Evolutionary conservation across 1,140 invertebrate species (phyloP), one percentile per base, ranked within the genome.

Genomic region (Macrostomum lignano): DNA sequence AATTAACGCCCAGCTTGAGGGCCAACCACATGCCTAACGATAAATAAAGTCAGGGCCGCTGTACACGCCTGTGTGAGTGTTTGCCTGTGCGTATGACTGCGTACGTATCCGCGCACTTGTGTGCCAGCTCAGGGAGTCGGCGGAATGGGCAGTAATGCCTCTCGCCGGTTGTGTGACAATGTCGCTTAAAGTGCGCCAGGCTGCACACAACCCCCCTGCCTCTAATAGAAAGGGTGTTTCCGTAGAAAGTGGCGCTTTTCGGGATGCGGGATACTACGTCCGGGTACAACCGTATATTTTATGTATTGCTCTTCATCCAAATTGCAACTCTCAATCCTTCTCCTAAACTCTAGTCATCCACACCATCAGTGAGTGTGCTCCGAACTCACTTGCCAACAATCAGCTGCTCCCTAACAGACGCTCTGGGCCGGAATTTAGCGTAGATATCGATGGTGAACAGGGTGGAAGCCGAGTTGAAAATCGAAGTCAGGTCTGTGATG

Each of bases 371-470:
- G 19, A 29, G 6, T 29, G n/a, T 9, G 5, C 6, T n/a, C 14
- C 13, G 6, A 29, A n/a, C 5, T 38, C 44, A 62, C 61, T 58
- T 51, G 13, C 63, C 62, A 21, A 62, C 61, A 7, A 65, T 46
- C 38, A 65, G 51, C 9, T 53, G 42, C 42, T 65, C 62, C 10
- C 35, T 46, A 4, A 47, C 45, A 6, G 45, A 40, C 4, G 57
- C 42, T 11, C 46, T 45, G 30, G 48, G 49, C 10, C 59, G 33
- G 20, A 64, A 44, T 28, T 41, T 36, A 17, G 40, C 47, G 49
- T 57, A 65, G 22, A 65, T 55, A 40, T 65, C 64, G 10, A 65
- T 57, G n/a, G 64, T 64, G 40, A 65, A 65, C 21, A 65, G 43
- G 7, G 64, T 64, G 25, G 52, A 55, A 9, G 58, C 54, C 30